Evolutionary conservation across 2,113 vertebrate genomes (phyloP), one percentile per base, ranked within the genome.

Genomic region (Furnarius figulus): DNA sequence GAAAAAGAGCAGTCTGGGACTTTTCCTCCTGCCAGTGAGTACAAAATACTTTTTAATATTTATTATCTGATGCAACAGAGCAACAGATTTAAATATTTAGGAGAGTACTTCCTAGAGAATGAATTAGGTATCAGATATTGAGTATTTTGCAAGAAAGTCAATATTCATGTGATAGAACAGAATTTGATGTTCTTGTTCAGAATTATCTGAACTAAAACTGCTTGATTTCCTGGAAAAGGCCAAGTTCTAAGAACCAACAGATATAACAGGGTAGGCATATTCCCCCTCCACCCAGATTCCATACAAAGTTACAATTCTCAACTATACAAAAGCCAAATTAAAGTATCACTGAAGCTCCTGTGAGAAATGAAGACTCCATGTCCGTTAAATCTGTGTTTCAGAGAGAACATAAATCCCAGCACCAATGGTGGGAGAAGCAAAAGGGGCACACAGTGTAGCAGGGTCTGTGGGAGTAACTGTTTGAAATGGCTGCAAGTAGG

Each of bases 381-480:
- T 46, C 39, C 88, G 65, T 55, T 76, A 42, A 46, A 93, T 9
- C 44, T 24, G 22, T 31, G 14, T 6, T 33, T 30, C 8, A 3
- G 56, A 55, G 50, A 61, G 42, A 59, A 12, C 33, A 42, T 47
- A 65, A 74, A 89, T 18, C n/a, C 20, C 70, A 71, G n/a, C 46
- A 40, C 9, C 33, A 67, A 49, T 0, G 15, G 15, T 56, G 33
- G 33, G 33, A 87, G 52, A 58, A n/a, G 35, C 37, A 31, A 42
- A 49, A 27, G 59, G 52, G 20, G 17, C 0, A 19, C 21, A 27
- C 31, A 83, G 0, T 6, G 19, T 0, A 76, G 65, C 50, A 53
- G 71, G 53, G 23, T 49, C 31, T 15, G 8, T 31, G 23, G 12
- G 25, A 76, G 10, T 17, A 30, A 40, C 24, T 2, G 3, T 7